Percentiles rank a stretch among this genome's conserved stretches.
Conservation (phyloP, 2,888 invertebrate genomes). For the Graphium colonna region DNA sequence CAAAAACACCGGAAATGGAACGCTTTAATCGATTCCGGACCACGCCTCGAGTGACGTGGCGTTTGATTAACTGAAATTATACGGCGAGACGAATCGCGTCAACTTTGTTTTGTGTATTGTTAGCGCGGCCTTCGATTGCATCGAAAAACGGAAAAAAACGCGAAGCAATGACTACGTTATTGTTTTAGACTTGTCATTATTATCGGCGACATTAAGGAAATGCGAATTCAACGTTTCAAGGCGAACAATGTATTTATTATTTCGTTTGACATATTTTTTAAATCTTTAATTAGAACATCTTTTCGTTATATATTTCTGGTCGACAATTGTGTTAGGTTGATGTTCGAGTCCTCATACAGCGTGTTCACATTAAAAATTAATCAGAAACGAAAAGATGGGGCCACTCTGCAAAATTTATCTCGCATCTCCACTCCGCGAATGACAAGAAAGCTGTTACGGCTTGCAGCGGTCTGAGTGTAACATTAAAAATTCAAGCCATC, state of each 20-base stretch:
- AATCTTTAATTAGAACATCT: conserved; percentile 5
- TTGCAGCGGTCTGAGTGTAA: conserved; percentile 80
- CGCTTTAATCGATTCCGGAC: conserved; percentile 74
- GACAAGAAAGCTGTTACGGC: conserved; percentile 81
- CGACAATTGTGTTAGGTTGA: conserved; percentile 69
- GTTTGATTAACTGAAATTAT: conserved; percentile 75
- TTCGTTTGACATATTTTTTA: conserved; percentile 27
- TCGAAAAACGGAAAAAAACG: conserved; percentile 70
- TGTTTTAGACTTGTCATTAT: conserved; percentile 76
- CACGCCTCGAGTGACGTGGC: conserved; percentile 70
- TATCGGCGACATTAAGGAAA: conserved; percentile 67
- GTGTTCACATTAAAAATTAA: conserved; percentile 76
- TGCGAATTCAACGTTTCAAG: conserved; percentile 65
- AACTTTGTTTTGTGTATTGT: conserved; percentile 75
- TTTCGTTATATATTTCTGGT: conserved; percentile 42
- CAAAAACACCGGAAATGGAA: conserved; percentile 75
- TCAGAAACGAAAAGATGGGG: conserved; percentile 79
- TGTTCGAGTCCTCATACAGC: conserved; percentile 66
- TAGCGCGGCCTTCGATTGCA: conserved; percentile 60
- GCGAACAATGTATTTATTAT: conserved; percentile 54
- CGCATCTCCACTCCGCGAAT: conserved; percentile 78
- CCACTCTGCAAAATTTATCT: conserved; percentile 80
- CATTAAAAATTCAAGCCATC: conserved; percentile 78
- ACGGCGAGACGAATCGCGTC: conserved; percentile 70
- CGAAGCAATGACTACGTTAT: conserved; percentile 57